Base-by-base conservation (phyloP, 2,113 vertebrate genomes). In the Dromiciops gliroides region DNA sequence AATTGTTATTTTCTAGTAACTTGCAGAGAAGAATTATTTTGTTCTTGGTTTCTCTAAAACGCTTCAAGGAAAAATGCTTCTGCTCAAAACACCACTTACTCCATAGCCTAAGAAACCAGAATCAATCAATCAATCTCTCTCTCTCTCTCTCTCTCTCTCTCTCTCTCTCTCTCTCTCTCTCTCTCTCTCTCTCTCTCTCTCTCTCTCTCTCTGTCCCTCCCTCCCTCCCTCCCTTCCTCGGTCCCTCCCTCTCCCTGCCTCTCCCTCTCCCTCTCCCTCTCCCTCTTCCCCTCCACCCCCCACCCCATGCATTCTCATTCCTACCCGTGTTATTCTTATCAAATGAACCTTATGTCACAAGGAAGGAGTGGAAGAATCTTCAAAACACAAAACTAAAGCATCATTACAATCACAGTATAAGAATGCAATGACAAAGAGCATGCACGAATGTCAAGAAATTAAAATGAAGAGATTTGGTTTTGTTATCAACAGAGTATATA, bases 351-450 rank as follows among this genome's bases (percentile, higher is more conserved):
- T 31, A 5, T 48, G 24, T 91, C 44, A 51, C 3, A 93, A 19
- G 4, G 14, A 92, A 96, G 90, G 37, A 93, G 90, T 93, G 75
- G 28, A 25, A 90, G 25, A 9, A 92, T 90, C 56, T 94, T 53
- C 93, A 90, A 92, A 22, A 44, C 67, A 89, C 8, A 47, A 92
- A 90, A 49, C 3, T 94, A 90, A 93, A 47, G 50, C 52, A 90
- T 90, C 52, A 90, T 90, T 93, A 75, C 47, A 92, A 89, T 91
- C 51, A 83, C 90, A 93, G 47, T 37, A 93, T 89, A 91, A 94
- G 50, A 91, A n/a, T 92, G 26, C 24, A 12, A 31, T 90, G 49
- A 51, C 1, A 50, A 53, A 93, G 60, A 19, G 88, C 25, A 94
- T 56, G 4, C 3, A 26, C 26, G 2, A 2, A 48, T 47, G 47